Percentiles rank a stretch among this genome's conserved stretches.
phyloP scores from a whole-genome alignment of 2,888 invertebrate genomes.

The Eupithecia subfuscata region DNA sequence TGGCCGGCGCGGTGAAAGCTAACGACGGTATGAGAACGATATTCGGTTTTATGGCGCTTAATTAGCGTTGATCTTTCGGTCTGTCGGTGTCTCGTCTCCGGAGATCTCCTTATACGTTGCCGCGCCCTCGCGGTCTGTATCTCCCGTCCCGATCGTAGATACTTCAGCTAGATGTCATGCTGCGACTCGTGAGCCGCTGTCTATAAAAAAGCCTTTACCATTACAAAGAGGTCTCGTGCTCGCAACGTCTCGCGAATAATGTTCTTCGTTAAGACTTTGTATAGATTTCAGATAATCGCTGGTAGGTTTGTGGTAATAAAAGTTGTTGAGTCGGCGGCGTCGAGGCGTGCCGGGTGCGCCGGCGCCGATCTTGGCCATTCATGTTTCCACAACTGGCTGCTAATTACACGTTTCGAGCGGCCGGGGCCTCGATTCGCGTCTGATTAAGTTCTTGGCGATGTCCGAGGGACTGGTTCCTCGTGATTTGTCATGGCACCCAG shows the following conservation, averaged over 20 bases:
- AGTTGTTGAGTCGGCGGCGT: slow-evolving; percentile 54
- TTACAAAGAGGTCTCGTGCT: slow-evolving; percentile 41
- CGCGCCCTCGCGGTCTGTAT: slow-evolving; percentile 70
- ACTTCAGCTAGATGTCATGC: slow-evolving; percentile 67
- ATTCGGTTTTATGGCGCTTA: slow-evolving; percentile 80
- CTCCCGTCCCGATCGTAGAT: slow-evolving; percentile 65
- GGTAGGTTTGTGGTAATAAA: slow-evolving; percentile 47
- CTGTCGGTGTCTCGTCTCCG: slow-evolving; percentile 63
- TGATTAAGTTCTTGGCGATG: slow-evolving; percentile 75
- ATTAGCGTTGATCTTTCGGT: slow-evolving; percentile 78
- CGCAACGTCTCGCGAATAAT: slow-evolving; percentile 37
- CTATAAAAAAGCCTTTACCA: slow-evolving; percentile 56
- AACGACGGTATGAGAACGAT: slow-evolving; percentile 71
- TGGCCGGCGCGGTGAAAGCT: slow-evolving; percentile 72
- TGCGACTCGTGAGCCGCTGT: slow-evolving; percentile 48
- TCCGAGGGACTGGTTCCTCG: slow-evolving; percentile 53
- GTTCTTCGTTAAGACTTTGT: slow-evolving; percentile 36
- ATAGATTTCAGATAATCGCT: slow-evolving; percentile 36
- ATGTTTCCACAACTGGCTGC: slow-evolving; percentile 74
- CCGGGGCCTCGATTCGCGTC: slow-evolving; percentile 57
- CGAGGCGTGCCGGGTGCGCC: slow-evolving; percentile 56
- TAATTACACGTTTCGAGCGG: slow-evolving; percentile 69
- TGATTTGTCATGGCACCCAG: slow-evolving; percentile 28
- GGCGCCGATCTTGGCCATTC: slow-evolving; percentile 65
- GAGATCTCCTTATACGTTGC: slow-evolving; percentile 65